Base-by-base conservation (phyloP, 2,797 vertebrate genomes). In the Epinephelus coioides region DNA sequence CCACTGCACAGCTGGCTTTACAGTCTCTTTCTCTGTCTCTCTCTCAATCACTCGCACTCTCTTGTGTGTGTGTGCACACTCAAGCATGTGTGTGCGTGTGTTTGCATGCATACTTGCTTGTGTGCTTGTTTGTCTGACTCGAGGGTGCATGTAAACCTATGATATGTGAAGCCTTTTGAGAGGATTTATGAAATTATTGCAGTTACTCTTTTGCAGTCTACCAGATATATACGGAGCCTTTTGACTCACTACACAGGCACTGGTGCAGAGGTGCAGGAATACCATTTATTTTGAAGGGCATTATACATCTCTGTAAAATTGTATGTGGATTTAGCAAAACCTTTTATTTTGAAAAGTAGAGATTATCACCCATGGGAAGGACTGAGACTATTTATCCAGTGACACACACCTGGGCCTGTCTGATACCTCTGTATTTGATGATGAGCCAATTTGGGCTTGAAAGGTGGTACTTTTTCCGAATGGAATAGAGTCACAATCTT, bases 1-100 rank as follows among this genome's bases (percentile, higher is more conserved):
- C 78, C 38, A 43, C 85, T 15, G 84, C 90, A 89, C 89, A 93
- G 88, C 91, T 92, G 89, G 89, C 86, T 85, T 80, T 81, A 73
- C 72, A 77, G 69, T 83, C 86, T 73, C 82, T 40, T 70, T 62
- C 78, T 57, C 73, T n/a, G 23, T 77, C 73, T 80, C 66, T 60
- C 65, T 73, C 61, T 78, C 86, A 68, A 67, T 83, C 74, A 64
- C 69, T 65, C 62, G 23, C 72, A 14, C 70, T 71, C 56, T 19
- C 23, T 38, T 12, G 1, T 46, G 64, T 34, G 64, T 34, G 68
- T 38, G 34, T 34, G 34, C 2, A 34, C 34, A 34, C 34, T 34
- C 34, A 34, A 34, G 34, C 7, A 44, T 51, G 34, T 34, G 7
- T 34, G 34, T 25, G 65, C 19, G 7, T 67, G 61, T 66, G 44